phyloP scores from a whole-genome alignment of 2,113 vertebrate species.

The Alaudala cheleensis region DNA sequence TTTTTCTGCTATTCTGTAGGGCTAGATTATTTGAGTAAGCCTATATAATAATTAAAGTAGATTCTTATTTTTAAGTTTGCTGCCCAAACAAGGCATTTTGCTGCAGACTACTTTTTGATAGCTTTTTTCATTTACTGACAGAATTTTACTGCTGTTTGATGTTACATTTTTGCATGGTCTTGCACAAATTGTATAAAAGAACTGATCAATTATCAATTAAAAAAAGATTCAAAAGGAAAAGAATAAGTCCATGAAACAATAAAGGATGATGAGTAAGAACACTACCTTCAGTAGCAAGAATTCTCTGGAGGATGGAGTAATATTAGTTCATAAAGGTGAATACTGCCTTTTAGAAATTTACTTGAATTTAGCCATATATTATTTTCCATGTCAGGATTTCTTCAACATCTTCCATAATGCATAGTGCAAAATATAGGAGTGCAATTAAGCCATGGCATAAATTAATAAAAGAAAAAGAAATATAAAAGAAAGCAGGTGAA shows the following conservation, averaged over 20 bases:
- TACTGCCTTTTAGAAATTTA: background rate
- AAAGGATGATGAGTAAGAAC: background rate
- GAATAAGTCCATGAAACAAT: background rate
- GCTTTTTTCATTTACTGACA: background rate
- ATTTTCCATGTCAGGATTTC: background rate
- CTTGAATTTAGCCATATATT: background rate
- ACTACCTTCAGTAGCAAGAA: background rate
- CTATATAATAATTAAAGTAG: background rate
- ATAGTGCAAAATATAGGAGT: background rate
- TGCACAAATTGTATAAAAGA: background rate
- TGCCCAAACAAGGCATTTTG: background rate
- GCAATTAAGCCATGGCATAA: background rate
- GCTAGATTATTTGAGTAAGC: background rate
- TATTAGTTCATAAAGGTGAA: background rate
- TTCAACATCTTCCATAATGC: background rate
- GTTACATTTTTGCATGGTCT: background rate
- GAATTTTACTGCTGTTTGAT: background rate
- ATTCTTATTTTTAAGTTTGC: background rate
- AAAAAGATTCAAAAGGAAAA: background rate
- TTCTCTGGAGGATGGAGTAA: background rate
- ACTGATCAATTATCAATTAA: background rate
- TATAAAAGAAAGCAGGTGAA: background rate
- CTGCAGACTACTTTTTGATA: background rate
- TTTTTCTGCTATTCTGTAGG: background rate
- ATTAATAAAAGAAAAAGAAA: background rate